Conservation (phyloP, 2,113 vertebrate species). For the Nyctereutes procyonoides region DNA sequence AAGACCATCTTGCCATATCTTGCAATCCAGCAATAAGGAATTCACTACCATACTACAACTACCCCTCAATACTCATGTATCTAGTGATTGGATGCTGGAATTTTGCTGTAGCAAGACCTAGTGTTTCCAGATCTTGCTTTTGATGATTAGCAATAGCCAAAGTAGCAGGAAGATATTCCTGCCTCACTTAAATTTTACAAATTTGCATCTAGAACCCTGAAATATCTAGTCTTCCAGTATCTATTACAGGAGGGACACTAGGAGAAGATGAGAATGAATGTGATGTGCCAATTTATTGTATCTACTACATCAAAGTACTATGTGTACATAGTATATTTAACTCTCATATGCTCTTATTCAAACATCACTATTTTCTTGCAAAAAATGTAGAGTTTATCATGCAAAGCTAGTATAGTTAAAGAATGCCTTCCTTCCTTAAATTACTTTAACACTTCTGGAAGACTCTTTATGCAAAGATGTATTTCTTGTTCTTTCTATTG, state of each 20-base stretch:
- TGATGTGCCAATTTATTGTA: not conserved
- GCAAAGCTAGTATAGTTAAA: conserved; percentile 59
- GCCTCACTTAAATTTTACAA: not conserved
- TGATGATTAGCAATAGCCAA: not conserved
- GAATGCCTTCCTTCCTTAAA: not conserved
- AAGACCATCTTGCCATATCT: not conserved
- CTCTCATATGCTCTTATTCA: conserved; percentile 37
- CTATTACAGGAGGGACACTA: not conserved
- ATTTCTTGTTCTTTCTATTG: conserved; percentile 56
- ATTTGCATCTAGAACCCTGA: not conserved
- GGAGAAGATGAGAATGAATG: not conserved
- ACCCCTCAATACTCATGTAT: not conserved
- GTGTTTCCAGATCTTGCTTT: conserved; percentile 5
- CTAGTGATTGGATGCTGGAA: not conserved
- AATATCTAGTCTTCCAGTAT: conserved; percentile 7
- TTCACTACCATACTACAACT: not conserved
- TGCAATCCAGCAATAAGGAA: not conserved
- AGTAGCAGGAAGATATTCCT: not conserved
- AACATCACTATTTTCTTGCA: conserved; percentile 49
- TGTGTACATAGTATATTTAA: conserved; percentile 11
- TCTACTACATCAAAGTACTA: not conserved
- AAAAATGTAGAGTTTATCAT: conserved; percentile 51
- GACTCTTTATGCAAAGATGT: conserved; percentile 56
- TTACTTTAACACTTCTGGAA: conserved; percentile 70
- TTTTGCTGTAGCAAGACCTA: not conserved